Percentiles rank a stretch among this genome's conserved stretches.
Evolutionary conservation across 2,797 vertebrate species (phyloP).

Genomic region (Distichodus sexfasciatus): DNA sequence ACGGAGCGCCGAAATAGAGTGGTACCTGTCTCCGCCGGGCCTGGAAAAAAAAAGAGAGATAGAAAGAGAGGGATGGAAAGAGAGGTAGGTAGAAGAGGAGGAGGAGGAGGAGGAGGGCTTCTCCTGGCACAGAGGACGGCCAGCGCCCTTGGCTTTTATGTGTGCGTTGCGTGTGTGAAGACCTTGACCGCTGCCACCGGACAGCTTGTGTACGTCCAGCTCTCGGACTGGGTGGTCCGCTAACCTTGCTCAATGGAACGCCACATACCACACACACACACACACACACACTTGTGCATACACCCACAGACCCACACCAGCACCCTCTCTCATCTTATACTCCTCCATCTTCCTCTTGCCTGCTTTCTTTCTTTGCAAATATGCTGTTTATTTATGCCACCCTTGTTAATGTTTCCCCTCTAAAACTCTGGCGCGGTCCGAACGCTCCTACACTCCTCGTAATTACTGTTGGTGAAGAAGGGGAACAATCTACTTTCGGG

Average conservation of each 20-base stretch:
- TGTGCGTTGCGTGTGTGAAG: conserved; percentile 56
- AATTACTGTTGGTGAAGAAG: conserved; percentile 26
- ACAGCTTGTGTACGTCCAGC: conserved; percentile 47
- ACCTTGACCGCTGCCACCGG: conserved; percentile 69
- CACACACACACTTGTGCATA: conserved; percentile 21
- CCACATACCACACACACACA: conserved; percentile 44
- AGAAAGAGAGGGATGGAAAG: background rate
- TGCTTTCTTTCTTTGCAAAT: conserved; percentile 33
- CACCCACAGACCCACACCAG: conserved; percentile 18
- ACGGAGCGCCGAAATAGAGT: conserved; percentile 10
- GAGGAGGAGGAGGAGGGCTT: conserved; percentile 52
- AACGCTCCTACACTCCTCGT: conserved; percentile 33
- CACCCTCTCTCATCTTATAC: conserved; percentile 11
- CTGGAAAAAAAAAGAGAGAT: too few relatives aligned
- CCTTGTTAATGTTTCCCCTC: conserved; percentile 30
- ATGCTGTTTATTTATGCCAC: conserved; percentile 41
- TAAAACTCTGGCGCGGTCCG: conserved; percentile 7
- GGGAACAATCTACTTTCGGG: conserved; percentile 41
- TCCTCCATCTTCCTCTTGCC: background rate
- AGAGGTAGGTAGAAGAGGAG: background rate
- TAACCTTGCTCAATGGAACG: conserved; percentile 47
- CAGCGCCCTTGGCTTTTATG: conserved; percentile 59
- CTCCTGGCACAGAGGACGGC: conserved; percentile 64
- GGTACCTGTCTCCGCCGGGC: conserved; percentile 44
- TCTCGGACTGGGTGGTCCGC: conserved; percentile 71